These are phyloP conservation scores for Micromussa lordhowensis DNA, from an alignment of 92 coral and sea anemone species.

Conservation along the genomic window DNA sequence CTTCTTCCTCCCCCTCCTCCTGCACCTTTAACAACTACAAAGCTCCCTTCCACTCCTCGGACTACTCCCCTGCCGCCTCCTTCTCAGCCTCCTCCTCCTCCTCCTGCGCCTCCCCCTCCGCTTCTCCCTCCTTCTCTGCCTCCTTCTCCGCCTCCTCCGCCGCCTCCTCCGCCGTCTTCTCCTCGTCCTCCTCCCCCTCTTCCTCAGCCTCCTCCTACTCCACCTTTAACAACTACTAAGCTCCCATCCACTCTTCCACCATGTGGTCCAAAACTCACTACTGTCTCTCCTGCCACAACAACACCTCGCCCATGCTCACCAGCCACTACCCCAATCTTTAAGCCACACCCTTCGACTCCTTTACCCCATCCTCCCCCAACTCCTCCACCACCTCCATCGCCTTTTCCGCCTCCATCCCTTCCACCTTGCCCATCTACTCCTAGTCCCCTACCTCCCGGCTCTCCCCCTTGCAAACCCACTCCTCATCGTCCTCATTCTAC, in stretches of 20 bases:
- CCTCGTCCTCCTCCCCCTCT: constrained; percentile 14
- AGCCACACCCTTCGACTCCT: background rate
- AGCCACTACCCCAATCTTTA: background rate
- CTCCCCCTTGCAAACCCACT: constrained; percentile 14
- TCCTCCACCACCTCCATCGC: background rate
- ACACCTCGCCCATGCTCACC: constrained; percentile 3
- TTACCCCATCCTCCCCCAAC: background rate
- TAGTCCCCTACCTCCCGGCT: background rate
- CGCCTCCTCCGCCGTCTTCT: background rate
- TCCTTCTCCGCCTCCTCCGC: background rate
- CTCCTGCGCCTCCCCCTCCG: background rate
- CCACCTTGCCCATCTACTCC: constrained; percentile 12
- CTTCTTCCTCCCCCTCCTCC: background rate
- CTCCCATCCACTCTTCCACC: background rate
- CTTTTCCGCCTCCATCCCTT: background rate
- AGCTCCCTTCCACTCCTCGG: background rate
- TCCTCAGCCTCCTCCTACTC: background rate
- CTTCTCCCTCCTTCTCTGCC: background rate
- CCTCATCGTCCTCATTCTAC: background rate
- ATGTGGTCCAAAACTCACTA: background rate
- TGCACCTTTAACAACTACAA: too few relatives aligned
- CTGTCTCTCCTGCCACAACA: background rate
- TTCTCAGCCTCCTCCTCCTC: constrained; percentile 13
- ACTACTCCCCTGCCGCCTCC: constrained; percentile 6
- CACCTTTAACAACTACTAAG: background rate